phyloP scores from a whole-genome alignment of 2,797 vertebrate genomes.

The Falco berigora region DNA sequence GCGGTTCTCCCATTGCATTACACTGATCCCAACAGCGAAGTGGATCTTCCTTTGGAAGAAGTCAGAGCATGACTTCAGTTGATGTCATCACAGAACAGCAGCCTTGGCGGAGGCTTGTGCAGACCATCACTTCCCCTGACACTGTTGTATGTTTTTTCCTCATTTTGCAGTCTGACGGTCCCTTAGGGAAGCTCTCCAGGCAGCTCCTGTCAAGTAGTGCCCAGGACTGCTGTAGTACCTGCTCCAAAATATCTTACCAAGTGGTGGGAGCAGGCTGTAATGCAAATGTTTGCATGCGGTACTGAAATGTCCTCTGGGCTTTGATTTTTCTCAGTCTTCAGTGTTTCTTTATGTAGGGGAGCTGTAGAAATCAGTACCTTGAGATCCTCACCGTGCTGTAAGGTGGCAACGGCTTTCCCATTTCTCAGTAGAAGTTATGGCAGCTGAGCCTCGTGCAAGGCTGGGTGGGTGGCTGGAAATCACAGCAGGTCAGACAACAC shows the following conservation, averaged over 20 bases:
- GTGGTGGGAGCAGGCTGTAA: neutral
- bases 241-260: neutral
- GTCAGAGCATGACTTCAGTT: accelerated
- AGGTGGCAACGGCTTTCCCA: accelerated
- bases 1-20: neutral
- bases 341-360: accelerated
- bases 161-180: accelerated
- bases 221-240: neutral
- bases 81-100: neutral
- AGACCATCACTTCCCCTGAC: neutral
- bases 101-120: neutral
- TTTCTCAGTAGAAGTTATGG: accelerated
- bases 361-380: neutral
- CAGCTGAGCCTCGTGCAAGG: neutral
- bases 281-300: accelerated
- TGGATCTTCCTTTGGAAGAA: neutral
- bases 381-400: accelerated
- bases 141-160: neutral
- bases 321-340: neutral
- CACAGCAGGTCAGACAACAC: neutral
- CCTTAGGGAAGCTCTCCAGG: neutral
- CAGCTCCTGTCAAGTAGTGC: neutral
- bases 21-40: accelerated
- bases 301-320: neutral
- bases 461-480: neutral